Conservation (phyloP, 1,140 invertebrate genomes). For the Magallana gigas region DNA sequence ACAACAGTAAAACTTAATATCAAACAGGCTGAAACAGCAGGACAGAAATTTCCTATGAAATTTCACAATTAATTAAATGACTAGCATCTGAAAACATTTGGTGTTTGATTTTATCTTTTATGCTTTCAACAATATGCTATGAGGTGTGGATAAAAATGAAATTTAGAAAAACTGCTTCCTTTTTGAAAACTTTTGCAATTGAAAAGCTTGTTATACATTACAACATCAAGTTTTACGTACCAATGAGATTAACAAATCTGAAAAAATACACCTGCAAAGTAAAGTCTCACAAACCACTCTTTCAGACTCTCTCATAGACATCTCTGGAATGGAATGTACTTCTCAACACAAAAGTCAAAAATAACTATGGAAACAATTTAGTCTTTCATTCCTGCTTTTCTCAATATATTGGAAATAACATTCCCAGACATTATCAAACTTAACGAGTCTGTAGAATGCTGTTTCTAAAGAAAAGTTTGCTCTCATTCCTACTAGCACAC, state of each 20-base stretch:
- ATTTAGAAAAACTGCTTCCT: no score
- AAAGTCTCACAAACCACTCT: not conserved
- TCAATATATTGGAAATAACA: not conserved
- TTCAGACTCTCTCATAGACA: not conserved
- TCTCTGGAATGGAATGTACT: not conserved
- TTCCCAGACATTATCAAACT: not conserved
- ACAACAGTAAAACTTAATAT: no score
- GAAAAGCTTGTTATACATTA: constrained; percentile 38
- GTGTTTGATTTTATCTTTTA: no score
- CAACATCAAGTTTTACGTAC: constrained; percentile 37
- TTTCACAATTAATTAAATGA: no score
- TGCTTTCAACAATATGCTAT: no score
- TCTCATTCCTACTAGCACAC: constrained; percentile 7
- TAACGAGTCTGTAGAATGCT: not conserved
- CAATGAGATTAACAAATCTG: constrained; percentile 25
- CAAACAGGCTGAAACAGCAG: no score
- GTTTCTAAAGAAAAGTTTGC: not conserved
- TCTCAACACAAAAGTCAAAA: not conserved
- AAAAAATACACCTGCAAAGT: constrained; percentile 11
- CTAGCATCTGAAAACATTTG: no score
- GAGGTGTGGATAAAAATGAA: no score
- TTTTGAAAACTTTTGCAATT: not conserved
- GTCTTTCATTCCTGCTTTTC: not conserved
- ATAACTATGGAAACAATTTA: not conserved
- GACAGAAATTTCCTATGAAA: no score